Conservation (phyloP, 1,140 invertebrate species). For the Lucilia sericata region DNA sequence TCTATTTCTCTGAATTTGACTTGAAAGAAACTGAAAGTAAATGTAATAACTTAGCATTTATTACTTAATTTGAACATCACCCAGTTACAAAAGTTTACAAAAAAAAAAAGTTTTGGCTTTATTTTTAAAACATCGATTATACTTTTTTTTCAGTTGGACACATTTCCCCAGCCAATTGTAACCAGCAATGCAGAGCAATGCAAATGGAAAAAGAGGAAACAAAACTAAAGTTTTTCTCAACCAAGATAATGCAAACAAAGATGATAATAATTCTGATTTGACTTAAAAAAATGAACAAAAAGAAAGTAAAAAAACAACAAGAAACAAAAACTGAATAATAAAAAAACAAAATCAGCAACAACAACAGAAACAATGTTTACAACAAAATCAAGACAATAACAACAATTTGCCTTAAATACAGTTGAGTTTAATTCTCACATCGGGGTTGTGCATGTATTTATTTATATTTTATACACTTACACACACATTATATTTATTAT, state of each 20-base stretch:
- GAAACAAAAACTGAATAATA: background rate
- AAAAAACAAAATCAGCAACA: no score
- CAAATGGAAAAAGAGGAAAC: background rate
- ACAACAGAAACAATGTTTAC: background rate
- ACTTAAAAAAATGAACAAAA: background rate
- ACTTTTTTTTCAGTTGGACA: background rate
- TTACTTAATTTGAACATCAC: no score
- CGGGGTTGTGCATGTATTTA: background rate
- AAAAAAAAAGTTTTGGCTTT: no score
- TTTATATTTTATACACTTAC: background rate
- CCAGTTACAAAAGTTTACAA: no score
- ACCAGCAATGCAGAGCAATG: background rate
- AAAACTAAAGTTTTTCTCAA: background rate
- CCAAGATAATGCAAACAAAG: slow-evolving; percentile 19
- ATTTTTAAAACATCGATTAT: background rate
- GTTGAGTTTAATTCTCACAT: background rate
- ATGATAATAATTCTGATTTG: slow-evolving; percentile 18
- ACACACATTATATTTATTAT: background rate
- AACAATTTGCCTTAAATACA: background rate
- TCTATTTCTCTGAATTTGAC: no score
- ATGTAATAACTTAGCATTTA: no score
- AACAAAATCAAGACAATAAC: background rate
- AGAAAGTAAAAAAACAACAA: background rate
- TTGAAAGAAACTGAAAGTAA: no score
- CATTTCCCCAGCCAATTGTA: background rate